These are phyloP conservation scores for Crotalus tigris DNA, from an alignment of 2,113 vertebrate genomes.

Conservation along the genomic window DNA sequence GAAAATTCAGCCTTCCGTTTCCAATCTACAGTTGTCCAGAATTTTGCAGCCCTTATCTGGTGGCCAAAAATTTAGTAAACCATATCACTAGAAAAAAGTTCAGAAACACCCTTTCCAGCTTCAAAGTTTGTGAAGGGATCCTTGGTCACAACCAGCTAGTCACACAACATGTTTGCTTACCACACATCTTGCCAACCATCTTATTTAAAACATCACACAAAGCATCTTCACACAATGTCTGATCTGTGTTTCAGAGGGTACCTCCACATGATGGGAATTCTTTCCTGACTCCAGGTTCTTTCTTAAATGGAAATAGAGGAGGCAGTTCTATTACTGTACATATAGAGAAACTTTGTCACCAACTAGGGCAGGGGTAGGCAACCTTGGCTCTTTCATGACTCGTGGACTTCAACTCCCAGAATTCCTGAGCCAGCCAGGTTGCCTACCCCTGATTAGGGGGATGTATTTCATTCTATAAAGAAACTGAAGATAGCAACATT, in stretches of 20 bases:
- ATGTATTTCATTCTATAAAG: background rate
- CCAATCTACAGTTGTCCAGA: background rate
- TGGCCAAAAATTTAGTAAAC: background rate
- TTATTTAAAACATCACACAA: background rate
- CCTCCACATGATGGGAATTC: background rate
- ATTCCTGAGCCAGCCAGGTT: no score
- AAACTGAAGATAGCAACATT: background rate
- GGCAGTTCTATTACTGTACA: no score
- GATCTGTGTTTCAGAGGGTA: background rate
- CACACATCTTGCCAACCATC: background rate
- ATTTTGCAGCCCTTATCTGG: background rate
- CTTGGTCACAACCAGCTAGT: background rate
- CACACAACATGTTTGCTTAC: background rate
- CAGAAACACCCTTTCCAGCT: background rate
- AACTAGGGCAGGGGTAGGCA: background rate
- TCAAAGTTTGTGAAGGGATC: background rate
- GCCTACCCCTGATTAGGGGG: no score
- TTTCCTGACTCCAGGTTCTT: no score
- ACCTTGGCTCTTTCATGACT: no score
- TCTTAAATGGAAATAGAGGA: background rate
- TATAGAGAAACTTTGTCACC: background rate
- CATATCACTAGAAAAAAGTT: background rate
- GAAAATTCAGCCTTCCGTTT: background rate
- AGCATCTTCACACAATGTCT: background rate
- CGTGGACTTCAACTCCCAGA: no score